A percentile compares a stretch with the other conserved stretches of the same genome.
Evolutionary conservation across 2,113 vertebrate genomes (phyloP).

Genomic region (Empidonax traillii): DNA sequence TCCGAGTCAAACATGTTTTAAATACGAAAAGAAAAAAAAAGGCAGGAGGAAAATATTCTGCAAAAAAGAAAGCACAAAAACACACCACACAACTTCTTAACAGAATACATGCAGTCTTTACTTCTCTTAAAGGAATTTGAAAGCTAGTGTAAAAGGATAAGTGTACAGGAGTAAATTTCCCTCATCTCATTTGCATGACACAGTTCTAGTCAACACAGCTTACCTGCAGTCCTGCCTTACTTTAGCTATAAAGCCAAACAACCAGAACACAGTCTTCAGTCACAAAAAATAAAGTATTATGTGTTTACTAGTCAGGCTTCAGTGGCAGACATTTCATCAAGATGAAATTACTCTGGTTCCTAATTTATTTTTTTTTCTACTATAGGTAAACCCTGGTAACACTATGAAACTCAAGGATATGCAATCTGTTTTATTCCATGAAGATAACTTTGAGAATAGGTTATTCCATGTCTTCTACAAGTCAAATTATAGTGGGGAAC

Average conservation of each 20-base stretch:
- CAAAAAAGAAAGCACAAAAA: conserved; percentile 20
- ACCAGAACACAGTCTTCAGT: not conserved
- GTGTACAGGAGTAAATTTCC: not conserved
- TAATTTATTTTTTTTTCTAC: not conserved
- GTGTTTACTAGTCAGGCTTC: not conserved
- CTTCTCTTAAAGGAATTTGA: not conserved
- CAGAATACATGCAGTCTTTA: not conserved
- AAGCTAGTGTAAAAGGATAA: not conserved
- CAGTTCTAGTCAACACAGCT: not conserved
- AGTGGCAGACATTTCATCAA: not conserved
- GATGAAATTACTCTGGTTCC: not conserved
- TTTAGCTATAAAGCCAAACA: not conserved
- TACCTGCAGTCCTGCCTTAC: not conserved
- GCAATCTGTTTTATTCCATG: not conserved
- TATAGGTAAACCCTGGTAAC: not conserved
- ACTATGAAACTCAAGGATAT: not conserved
- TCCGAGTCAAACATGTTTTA: not conserved
- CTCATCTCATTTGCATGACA: not conserved
- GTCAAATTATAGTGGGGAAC: not conserved
- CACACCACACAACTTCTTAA: not conserved
- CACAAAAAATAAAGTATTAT: not conserved
- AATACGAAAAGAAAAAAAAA: conserved; percentile 7
- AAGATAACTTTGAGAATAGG: not conserved
- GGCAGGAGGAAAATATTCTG: not conserved
- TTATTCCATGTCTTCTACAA: not conserved